Evolutionary conservation across 2,888 invertebrate genomes (phyloP), one percentile per base, ranked within the genome.

Genomic region (Micoletzkya japonica): DNA sequence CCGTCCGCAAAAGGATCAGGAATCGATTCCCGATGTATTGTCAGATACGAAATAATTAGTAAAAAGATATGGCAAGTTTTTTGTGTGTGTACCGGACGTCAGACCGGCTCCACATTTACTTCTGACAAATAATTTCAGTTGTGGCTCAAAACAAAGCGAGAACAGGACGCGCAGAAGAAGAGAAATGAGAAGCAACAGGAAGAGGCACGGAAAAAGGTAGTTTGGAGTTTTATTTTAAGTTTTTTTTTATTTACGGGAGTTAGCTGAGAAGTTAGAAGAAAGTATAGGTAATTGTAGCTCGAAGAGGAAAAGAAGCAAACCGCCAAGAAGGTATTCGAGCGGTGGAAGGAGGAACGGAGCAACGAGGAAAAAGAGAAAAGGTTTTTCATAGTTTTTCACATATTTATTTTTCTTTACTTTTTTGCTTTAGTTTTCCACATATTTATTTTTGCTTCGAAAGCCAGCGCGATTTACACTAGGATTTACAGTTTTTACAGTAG

Each of bases 301-400:
- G 64, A 52, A 66, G 64, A 66, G 20, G 54, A 54, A 44, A 66
- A 66, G 64, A 66, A 66, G 34, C 7, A n/a, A 66, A 32, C 52
- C 10, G 52, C 64, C 20, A 37, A 20, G 36, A 52, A 66, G 28
- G 54, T 54, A 28, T 66, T 50, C 28, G 64, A 66, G 36, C 28
- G 64, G 36, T 66, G 64, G 64, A 66, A 54, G 37, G 26, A n/a
- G 17, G 64, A 66, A 54, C 17, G 37, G 39, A 54, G 54, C 24
- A 20, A 2, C 2, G 28, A 28, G 14, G 52, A 54, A 14, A 66
- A 66, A n/a, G 64, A 66, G 52, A 52, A 54, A 28, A 52, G 54
- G 64, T n/a, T n/a, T n/a, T 44, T 44, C 20, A 44, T 44, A 10
- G 44, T 44, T 44, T 44, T 44, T 44, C 20, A 14, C 44, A 10